Evolutionary conservation across 2,113 vertebrate species (phyloP).

Genomic region (Uria lomvia): DNA sequence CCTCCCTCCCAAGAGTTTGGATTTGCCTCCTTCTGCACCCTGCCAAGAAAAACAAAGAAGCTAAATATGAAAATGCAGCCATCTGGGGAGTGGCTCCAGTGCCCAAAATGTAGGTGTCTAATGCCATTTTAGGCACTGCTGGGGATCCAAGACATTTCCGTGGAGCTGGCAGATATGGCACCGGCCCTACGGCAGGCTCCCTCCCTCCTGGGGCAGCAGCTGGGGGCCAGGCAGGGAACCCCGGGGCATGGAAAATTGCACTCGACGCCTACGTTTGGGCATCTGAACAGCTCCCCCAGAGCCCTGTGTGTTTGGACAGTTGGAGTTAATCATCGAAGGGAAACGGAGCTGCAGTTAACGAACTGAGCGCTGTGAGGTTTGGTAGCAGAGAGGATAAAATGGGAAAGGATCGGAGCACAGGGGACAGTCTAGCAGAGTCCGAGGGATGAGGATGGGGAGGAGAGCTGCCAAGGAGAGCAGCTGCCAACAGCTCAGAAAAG

Average conservation of each 20-base stretch:
- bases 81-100: background rate
- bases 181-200: background rate
- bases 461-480: background rate
- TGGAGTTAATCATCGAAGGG: constrained; percentile 32
- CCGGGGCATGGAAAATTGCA: background rate
- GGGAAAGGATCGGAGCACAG: background rate
- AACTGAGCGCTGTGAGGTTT: background rate
- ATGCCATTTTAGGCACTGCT: background rate
- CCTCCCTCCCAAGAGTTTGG: background rate
- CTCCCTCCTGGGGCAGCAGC: background rate
- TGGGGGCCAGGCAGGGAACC: background rate
- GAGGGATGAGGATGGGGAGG: background rate
- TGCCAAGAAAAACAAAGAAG: constrained; percentile 18
- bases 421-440: background rate
- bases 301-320: constrained; percentile 47
- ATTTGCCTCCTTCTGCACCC: background rate
- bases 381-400: background rate
- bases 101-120: background rate
- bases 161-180: background rate
- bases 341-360: background rate
- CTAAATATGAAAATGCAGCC: background rate
- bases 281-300: background rate
- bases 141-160: background rate
- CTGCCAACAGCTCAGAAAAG: background rate
- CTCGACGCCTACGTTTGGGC: background rate